Percentiles rank a stretch among this genome's conserved stretches.
phyloP scores from a whole-genome alignment of 2,113 vertebrate genomes.

The Coryphaenoides rupestris region DNA sequence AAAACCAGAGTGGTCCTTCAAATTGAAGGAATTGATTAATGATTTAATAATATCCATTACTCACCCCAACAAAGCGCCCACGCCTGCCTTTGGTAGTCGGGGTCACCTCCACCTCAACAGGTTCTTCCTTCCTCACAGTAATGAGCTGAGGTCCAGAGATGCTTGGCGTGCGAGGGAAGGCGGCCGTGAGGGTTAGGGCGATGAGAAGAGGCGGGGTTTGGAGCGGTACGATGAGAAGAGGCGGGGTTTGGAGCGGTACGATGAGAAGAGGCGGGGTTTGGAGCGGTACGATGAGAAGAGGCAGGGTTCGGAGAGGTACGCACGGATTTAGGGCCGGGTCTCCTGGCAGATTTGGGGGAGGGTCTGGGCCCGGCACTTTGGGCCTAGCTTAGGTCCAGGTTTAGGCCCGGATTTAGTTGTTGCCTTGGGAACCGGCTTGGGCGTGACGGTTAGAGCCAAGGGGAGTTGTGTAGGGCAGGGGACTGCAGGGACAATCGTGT shows the following conservation, averaged over 20 bases:
- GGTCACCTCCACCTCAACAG: constrained; percentile 25
- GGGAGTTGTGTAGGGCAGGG: constrained; percentile 43
- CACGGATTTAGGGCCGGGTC: constrained; percentile 62
- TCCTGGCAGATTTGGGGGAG: constrained; percentile 48
- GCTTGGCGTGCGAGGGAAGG: constrained; percentile 33
- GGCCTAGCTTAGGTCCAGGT: constrained; percentile 60
- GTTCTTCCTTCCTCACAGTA: constrained; percentile 39
- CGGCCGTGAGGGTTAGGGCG: constrained; percentile 28
- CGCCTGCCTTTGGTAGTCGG: constrained; percentile 43
- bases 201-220: constrained; percentile 34
- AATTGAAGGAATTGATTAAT: neutral
- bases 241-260: constrained; percentile 56
- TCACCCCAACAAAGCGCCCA: constrained; percentile 64
- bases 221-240: constrained; percentile 45
- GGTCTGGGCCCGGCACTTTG: constrained; percentile 49
- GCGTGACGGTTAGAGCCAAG: constrained; percentile 40
- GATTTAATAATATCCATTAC: constrained; percentile 23
- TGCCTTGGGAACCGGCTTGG: constrained; percentile 54
- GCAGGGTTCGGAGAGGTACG: constrained; percentile 55
- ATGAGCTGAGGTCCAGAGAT: constrained; percentile 22
- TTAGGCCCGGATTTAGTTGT: constrained; percentile 55
- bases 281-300: constrained; percentile 45
- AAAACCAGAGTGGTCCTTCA: neutral
- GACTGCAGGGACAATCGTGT: constrained; percentile 34
- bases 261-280: constrained; percentile 34